Conservation (phyloP, 2,113 vertebrate genomes). For the Vombatus ursinus region DNA sequence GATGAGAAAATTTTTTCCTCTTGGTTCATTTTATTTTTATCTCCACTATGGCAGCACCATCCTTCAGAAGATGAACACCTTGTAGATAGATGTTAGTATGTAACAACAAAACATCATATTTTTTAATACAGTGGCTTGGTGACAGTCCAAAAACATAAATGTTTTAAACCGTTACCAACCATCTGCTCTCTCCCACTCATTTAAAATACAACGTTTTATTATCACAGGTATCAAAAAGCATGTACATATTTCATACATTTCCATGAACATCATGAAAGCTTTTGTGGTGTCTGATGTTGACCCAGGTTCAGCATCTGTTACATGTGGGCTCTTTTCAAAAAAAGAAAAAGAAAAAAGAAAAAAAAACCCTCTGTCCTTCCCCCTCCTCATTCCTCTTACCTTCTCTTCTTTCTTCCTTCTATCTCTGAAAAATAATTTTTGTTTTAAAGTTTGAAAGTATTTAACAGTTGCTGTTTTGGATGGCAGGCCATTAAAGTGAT, state of each 20-base stretch:
- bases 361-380: neutral
- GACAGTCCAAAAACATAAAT: slow-evolving; percentile 67
- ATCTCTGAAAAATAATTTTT: slow-evolving; percentile 25
- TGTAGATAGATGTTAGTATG: slow-evolving; percentile 46
- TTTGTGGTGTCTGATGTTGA: neutral
- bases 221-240: slow-evolving; percentile 61
- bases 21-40: slow-evolving; percentile 40
- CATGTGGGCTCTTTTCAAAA: slow-evolving; percentile 16
- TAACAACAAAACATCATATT: slow-evolving; percentile 59
- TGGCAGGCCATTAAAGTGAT: neutral
- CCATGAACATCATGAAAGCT: slow-evolving; percentile 19
- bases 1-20: slow-evolving; percentile 10
- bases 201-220: slow-evolving; percentile 53
- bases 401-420: neutral
- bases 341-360: neutral
- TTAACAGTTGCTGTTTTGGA: neutral
- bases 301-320: slow-evolving; percentile 22
- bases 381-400: neutral
- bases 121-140: slow-evolving; percentile 69
- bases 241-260: slow-evolving; percentile 29
- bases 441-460: slow-evolving; percentile 22
- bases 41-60: slow-evolving; percentile 12
- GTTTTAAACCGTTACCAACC: slow-evolving; percentile 74
- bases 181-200: slow-evolving; percentile 72
- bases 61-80: slow-evolving; percentile 51